A percentile compares a stretch with the other conserved stretches of the same genome.
Conservation (phyloP, 2,888 invertebrate genomes). For the Ophion ventricosus region DNA sequence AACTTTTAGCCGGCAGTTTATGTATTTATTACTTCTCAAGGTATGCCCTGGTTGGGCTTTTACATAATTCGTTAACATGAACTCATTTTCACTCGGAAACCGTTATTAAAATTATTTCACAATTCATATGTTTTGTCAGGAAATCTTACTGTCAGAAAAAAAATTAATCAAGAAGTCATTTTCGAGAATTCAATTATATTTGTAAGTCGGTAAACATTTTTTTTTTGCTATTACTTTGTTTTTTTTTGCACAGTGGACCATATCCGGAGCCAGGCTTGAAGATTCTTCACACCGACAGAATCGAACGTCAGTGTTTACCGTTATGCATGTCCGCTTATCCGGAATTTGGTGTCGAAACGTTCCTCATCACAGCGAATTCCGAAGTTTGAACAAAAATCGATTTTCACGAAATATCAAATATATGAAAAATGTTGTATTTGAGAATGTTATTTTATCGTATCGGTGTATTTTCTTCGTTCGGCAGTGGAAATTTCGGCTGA, state of each 20-base stretch:
- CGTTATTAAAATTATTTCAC: background rate
- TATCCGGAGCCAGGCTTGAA: constrained; percentile 77
- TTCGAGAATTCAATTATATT: background rate
- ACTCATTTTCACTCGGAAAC: background rate
- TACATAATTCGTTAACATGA: too few relatives aligned
- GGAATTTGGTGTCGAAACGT: constrained; percentile 81
- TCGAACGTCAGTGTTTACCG: constrained; percentile 88
- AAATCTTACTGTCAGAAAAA: too few relatives aligned
- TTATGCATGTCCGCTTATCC: constrained; percentile 84
- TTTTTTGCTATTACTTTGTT: background rate
- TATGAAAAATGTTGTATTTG: background rate
- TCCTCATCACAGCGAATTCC: constrained; percentile 87
- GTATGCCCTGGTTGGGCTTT: too few relatives aligned
- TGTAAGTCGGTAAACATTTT: too few relatives aligned
- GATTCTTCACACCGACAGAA: constrained; percentile 83
- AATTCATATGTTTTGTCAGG: too few relatives aligned
- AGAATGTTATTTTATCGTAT: background rate
- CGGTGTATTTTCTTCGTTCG: constrained; percentile 70
- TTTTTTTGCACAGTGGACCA: constrained; percentile 72
- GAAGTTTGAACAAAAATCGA: constrained; percentile 82
- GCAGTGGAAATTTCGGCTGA: constrained; percentile 88
- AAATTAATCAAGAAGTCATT: background rate
- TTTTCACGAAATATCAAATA: constrained; percentile 22
- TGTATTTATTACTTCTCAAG: too few relatives aligned
- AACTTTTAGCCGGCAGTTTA: too few relatives aligned